A percentile compares a stretch with the other conserved stretches of the same genome.
Evolutionary conservation across 2,888 invertebrate genomes (phyloP).

Genomic region (Drosophila dives): DNA sequence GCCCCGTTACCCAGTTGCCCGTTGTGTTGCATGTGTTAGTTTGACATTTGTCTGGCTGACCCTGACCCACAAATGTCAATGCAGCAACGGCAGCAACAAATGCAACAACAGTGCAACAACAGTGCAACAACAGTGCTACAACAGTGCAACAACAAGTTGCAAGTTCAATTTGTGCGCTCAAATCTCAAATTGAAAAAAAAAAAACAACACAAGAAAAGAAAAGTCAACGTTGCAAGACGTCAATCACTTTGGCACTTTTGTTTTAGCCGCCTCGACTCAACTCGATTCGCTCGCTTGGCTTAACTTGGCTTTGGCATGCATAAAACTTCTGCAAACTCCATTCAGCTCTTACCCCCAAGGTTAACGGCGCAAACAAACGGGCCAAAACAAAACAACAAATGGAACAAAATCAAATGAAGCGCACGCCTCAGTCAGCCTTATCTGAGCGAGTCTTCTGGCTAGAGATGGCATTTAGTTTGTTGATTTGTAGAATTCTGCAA

Average conservation of each 20-base stretch:
- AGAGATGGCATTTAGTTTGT: conserved; percentile 47
- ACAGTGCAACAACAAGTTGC: conserved; percentile 40
- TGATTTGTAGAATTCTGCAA: background rate
- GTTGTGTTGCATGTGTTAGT: conserved; percentile 54
- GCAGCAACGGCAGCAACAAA: conserved; percentile 14
- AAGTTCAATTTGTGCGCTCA: conserved; percentile 56
- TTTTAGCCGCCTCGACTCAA: conserved; percentile 18
- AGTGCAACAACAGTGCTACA: conserved; percentile 16
- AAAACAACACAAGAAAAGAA: conserved; percentile 42
- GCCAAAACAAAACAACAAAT: conserved; percentile 60
- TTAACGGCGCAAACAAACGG: conserved; percentile 72
- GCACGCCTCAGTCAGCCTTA: background rate
- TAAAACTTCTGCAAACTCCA: conserved; percentile 23
- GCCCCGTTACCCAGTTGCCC: background rate
- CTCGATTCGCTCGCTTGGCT: conserved; percentile 1
- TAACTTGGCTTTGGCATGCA: conserved; percentile 40
- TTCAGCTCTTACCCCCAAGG: conserved; percentile 69
- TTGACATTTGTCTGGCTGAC: conserved; percentile 77
- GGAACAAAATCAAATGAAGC: conserved; percentile 64
- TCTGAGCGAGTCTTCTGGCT: conserved; percentile 25
- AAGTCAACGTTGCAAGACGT: conserved; percentile 58
- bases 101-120: conserved; percentile 6
- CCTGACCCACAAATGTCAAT: conserved; percentile 74
- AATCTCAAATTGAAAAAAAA: conserved; percentile 53
- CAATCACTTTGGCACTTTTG: conserved; percentile 67